Conservation (phyloP, 2,888 invertebrate genomes). For the Hemicrepidius hirtus region DNA sequence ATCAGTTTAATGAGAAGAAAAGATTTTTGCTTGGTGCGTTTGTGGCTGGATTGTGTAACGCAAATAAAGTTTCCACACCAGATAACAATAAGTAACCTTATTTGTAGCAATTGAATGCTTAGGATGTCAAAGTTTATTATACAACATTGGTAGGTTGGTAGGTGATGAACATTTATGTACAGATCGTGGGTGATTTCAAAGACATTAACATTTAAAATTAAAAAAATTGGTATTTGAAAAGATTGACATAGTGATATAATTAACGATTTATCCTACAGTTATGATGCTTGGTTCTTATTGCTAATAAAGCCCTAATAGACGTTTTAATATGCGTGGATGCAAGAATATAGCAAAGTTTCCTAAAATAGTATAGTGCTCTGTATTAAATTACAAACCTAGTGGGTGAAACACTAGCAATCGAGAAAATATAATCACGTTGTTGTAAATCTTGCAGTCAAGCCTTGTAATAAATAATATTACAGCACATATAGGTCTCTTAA, state of each 20-base stretch:
- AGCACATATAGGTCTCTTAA: too few relatives aligned
- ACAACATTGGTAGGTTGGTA: too few relatives aligned
- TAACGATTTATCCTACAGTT: slow-evolving; percentile 3
- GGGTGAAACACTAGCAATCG: too few relatives aligned
- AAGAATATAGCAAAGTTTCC: background rate
- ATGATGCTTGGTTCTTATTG: background rate
- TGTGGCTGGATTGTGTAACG: background rate
- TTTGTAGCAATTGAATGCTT: slow-evolving; percentile 5
- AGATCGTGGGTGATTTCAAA: slow-evolving; percentile 21
- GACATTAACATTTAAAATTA: slow-evolving; percentile 33
- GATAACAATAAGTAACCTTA: slow-evolving; percentile 10
- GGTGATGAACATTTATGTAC: slow-evolving; percentile 21
- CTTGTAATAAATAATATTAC: too few relatives aligned
- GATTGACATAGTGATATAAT: slow-evolving; percentile 8
- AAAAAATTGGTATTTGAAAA: slow-evolving; percentile 9
- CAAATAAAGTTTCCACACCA: background rate
- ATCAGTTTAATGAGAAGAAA: slow-evolving; percentile 14
- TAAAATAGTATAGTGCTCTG: background rate
- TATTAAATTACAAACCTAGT: background rate
- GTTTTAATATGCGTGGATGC: background rate
- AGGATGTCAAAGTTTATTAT: slow-evolving; percentile 1
- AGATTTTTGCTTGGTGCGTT: slow-evolving; percentile 9
- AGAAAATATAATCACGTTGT: too few relatives aligned
- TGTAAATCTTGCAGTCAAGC: too few relatives aligned
- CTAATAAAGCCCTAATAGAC: background rate